These are phyloP conservation scores for Euplexia lucipara DNA, from an alignment of 2,888 invertebrate genomes.

Conservation along the genomic window DNA sequence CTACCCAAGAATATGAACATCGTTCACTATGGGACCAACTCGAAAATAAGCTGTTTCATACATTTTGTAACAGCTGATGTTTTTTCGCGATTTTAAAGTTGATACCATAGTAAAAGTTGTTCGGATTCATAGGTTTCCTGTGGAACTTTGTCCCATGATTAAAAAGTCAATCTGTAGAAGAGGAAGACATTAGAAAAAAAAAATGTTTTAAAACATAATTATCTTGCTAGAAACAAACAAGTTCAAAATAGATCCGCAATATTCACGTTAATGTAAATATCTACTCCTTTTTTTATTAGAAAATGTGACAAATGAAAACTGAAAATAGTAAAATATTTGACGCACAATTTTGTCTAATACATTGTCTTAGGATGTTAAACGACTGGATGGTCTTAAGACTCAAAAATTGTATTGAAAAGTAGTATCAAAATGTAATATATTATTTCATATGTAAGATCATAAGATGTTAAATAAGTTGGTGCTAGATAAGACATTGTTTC, in stretches of 20 bases:
- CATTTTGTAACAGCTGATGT: too few relatives aligned
- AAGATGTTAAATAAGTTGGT: constrained; percentile 34
- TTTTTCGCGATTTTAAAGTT: too few relatives aligned
- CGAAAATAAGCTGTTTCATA: too few relatives aligned
- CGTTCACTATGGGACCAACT: too few relatives aligned
- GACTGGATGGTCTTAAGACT: constrained; percentile 44
- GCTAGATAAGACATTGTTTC: constrained; percentile 29
- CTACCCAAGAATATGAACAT: too few relatives aligned
- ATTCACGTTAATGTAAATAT: constrained; percentile 68
- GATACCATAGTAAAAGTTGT: too few relatives aligned
- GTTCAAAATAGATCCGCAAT: constrained; percentile 53
- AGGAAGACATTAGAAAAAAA: not conserved
- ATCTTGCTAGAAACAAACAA: constrained; percentile 42
- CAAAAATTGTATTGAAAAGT: constrained; percentile 12
- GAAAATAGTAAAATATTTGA: constrained; percentile 83
- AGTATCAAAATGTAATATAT: constrained; percentile 6
- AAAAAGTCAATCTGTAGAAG: too few relatives aligned
- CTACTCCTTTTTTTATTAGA: constrained; percentile 66
- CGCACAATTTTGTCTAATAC: constrained; percentile 72
- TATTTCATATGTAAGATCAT: constrained; percentile 28
- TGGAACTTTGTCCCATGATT: too few relatives aligned
- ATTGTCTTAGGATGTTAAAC: constrained; percentile 56
- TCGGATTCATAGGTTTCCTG: too few relatives aligned
- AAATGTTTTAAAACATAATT: not conserved
- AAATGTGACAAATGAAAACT: constrained; percentile 72